phyloP scores from a whole-genome alignment of 2,113 vertebrate genomes.

The Heliornis fulica region DNA sequence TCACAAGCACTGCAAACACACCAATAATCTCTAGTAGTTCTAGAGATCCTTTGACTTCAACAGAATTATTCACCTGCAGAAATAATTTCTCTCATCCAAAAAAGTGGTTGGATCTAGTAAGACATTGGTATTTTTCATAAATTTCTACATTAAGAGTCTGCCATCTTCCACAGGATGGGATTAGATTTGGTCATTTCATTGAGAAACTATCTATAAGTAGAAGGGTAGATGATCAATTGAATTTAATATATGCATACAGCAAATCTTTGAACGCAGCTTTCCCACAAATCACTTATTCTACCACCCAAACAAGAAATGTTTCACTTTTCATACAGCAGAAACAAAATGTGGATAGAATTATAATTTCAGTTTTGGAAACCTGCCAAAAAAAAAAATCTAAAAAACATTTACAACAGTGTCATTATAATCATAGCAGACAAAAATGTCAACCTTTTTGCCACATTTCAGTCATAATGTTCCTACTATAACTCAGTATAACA shows the following conservation, averaged over 20 bases:
- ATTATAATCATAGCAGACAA: conserved; percentile 22
- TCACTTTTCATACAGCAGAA: not conserved
- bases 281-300: not conserved
- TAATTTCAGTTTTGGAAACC: conserved; percentile 32
- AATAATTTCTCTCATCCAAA: not conserved
- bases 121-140: not conserved
- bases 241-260: not conserved
- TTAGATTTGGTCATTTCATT: not conserved
- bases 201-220: not conserved
- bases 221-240: not conserved
- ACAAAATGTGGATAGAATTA: not conserved
- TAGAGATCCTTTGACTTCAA: not conserved
- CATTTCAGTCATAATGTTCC: not conserved
- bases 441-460: not conserved
- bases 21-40: not conserved
- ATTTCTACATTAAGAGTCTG: not conserved
- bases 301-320: not conserved
- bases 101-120: not conserved
- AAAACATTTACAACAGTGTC: conserved; percentile 18
- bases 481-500: not conserved
- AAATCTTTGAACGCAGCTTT: not conserved
- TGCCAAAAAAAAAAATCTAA: too few species aligned
- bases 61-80: not conserved
- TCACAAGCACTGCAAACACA: not conserved
- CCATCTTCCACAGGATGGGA: not conserved